phyloP scores from a whole-genome alignment of 1,140 invertebrate species.

The Pseudobourletiella spinata region DNA sequence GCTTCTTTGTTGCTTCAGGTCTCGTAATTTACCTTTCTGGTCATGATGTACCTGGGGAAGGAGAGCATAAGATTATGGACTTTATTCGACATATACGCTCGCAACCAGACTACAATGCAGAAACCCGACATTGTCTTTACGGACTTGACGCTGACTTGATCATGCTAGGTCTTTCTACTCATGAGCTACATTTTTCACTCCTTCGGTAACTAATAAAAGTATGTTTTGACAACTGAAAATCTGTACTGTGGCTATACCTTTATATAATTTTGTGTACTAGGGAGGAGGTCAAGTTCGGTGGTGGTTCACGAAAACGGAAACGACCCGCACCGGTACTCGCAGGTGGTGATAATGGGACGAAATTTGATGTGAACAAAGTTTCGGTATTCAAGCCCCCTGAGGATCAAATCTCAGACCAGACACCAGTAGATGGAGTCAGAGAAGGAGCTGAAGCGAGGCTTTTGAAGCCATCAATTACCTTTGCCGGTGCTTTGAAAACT shows the following conservation, averaged over 20 bases:
- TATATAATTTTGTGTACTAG: too few species aligned
- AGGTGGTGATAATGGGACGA: slow-evolving; percentile 1
- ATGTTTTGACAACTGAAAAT: neutral
- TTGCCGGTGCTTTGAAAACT: neutral
- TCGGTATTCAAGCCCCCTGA: slow-evolving; percentile 10
- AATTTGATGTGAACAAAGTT: slow-evolving; percentile 15
- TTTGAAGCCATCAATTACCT: neutral
- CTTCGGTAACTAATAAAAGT: slow-evolving; percentile 17
- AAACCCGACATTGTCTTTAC: slow-evolving; percentile 89
- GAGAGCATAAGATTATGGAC: slow-evolving; percentile 98
- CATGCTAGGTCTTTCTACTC: slow-evolving; percentile 84
- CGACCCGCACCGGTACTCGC: neutral
- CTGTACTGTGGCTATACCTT: too few species aligned
- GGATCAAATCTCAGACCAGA: neutral
- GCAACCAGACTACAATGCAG: slow-evolving; percentile 70
- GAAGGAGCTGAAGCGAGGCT: neutral
- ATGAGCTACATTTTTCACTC: slow-evolving; percentile 51
- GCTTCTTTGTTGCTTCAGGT: slow-evolving; percentile 15
- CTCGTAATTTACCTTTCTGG: slow-evolving; percentile 60
- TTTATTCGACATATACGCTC: slow-evolving; percentile 78
- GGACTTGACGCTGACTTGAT: slow-evolving; percentile 94
- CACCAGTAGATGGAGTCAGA: neutral
- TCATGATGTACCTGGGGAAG: slow-evolving; percentile 88
- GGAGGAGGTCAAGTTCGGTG: slow-evolving; percentile 33
- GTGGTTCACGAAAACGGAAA: neutral